These are phyloP conservation scores for Cyclina sinensis DNA, from an alignment of 1,140 invertebrate genomes.

Conservation along the genomic window DNA sequence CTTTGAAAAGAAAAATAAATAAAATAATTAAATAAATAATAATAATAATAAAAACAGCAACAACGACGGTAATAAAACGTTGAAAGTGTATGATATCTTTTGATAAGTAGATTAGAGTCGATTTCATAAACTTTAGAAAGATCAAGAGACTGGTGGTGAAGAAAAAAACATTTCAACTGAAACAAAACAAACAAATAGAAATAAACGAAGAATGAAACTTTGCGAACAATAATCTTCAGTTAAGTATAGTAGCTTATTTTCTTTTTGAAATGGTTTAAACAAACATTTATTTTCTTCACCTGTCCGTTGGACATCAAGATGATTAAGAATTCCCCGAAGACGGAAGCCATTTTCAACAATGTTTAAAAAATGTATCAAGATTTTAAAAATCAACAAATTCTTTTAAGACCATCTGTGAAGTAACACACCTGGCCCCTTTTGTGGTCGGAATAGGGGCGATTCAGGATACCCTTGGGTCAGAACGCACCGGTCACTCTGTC, in stretches of 20 bases:
- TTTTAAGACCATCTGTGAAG: constrained; percentile 21
- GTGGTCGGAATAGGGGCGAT: neutral
- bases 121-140: too few species aligned
- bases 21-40: too few species aligned
- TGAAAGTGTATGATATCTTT: too few species aligned
- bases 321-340: neutral
- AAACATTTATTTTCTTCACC: neutral
- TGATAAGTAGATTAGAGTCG: too few species aligned
- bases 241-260: neutral
- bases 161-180: too few species aligned
- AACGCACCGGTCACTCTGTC: neutral
- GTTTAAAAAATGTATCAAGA: constrained; percentile 8
- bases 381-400: constrained; percentile 49
- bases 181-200: too few species aligned
- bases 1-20: too few species aligned
- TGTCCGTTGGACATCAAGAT: neutral
- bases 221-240: too few species aligned
- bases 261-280: neutral
- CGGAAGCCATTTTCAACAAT: neutral
- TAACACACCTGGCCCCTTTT: constrained; percentile 24
- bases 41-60: too few species aligned
- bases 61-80: too few species aligned
- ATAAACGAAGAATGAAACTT: too few species aligned
- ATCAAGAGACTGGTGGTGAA: too few species aligned
- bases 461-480: neutral